Evolutionary conservation across 2,797 vertebrate species (phyloP).

Genomic region (Urophycis tenuis): DNA sequence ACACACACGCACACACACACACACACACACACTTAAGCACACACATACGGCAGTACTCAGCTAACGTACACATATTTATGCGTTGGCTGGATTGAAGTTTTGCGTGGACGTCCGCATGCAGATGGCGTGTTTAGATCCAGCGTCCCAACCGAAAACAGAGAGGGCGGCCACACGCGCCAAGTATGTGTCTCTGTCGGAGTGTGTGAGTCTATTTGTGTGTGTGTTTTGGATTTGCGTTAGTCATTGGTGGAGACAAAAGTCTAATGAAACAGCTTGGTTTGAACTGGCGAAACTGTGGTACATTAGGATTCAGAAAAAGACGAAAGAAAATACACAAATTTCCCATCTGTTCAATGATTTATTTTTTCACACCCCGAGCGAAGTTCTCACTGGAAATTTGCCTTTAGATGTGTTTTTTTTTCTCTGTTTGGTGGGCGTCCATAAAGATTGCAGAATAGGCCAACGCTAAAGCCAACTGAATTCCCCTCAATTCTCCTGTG

Average conservation of each 20-base stretch:
- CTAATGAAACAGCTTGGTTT: conserved; percentile 32
- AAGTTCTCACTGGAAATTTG: conserved; percentile 54
- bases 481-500: conserved; percentile 59
- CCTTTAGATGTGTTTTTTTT: conserved; percentile 32
- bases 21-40: conserved; percentile 1
- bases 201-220: neutral
- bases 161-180: neutral
- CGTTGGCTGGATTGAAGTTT: neutral
- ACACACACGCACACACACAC: neutral
- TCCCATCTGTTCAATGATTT: conserved; percentile 76
- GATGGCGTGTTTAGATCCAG: neutral
- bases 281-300: conserved; percentile 33
- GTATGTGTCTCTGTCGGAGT: neutral
- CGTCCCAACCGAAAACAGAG: neutral
- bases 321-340: conserved; percentile 34
- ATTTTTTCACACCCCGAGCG: conserved; percentile 57
- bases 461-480: conserved; percentile 59
- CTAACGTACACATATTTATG: neutral
- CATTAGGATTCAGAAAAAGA: conserved; percentile 23
- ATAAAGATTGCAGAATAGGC: conserved; percentile 53
- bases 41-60: neutral
- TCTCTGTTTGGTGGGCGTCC: conserved; percentile 44
- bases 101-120: neutral
- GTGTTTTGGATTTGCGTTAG: conserved; percentile 5
- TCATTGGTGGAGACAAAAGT: conserved; percentile 41